Conservation (phyloP, 1,140 invertebrate genomes). For the Drosophila nikananu region DNA sequence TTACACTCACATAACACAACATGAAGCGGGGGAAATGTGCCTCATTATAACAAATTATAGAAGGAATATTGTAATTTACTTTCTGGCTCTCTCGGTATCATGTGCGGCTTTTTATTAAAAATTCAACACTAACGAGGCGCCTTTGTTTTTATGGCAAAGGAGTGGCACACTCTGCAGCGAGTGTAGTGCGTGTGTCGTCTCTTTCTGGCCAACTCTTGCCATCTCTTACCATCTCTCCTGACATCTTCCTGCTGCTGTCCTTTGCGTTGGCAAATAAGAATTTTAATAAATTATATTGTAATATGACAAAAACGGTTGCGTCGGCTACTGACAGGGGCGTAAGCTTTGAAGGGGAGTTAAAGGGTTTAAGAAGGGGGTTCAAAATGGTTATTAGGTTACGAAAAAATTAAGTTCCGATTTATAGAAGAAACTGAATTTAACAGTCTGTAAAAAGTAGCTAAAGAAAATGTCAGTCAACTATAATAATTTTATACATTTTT, state of each 20-base stretch:
- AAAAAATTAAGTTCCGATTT: background rate
- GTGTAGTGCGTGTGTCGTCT: constrained; percentile 2
- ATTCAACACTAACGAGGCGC: constrained; percentile 64
- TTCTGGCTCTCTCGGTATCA: constrained; percentile 44
- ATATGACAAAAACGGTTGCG: constrained; percentile 66
- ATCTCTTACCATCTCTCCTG: constrained; percentile 5
- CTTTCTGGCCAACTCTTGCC: constrained; percentile 18
- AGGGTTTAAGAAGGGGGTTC: background rate
- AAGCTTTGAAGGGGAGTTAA: background rate
- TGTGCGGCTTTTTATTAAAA: constrained; percentile 66
- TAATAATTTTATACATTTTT: background rate
- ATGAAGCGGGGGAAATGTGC: background rate
- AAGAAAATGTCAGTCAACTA: background rate
- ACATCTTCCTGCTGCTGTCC: constrained; percentile 20
- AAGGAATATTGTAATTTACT: constrained; percentile 53
- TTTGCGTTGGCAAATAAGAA: constrained; percentile 67
- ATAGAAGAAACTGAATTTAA: background rate
- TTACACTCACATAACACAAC: constrained; percentile 35
- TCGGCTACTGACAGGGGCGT: constrained; percentile 27
- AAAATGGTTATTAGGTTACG: background rate
- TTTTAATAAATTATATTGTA: constrained; percentile 79
- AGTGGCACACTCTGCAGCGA: constrained; percentile 8
- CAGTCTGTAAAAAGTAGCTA: background rate
- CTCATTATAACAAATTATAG: constrained; percentile 47
- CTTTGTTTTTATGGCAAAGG: constrained; percentile 53